phyloP scores from a whole-genome alignment of 1,140 invertebrate genomes.

The Drosophila kepulauana region DNA sequence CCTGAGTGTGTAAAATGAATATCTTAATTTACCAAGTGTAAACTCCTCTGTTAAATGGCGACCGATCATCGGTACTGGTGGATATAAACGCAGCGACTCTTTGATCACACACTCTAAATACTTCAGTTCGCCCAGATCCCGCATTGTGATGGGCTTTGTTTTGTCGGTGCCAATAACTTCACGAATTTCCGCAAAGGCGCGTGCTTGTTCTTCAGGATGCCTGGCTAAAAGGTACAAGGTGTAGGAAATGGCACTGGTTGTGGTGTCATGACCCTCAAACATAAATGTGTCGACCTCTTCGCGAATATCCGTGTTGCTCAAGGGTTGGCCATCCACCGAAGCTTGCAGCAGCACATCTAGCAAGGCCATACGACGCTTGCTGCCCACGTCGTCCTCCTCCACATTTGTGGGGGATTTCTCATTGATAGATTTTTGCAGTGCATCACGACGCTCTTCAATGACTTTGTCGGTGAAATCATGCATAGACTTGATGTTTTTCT shows the following conservation, averaged over 20 bases:
- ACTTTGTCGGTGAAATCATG: slow-evolving; percentile 89
- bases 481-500: slow-evolving; percentile 87
- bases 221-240: slow-evolving; percentile 86
- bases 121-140: slow-evolving; percentile 69
- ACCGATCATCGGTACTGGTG: slow-evolving; percentile 89
- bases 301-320: slow-evolving; percentile 89
- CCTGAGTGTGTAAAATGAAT: neutral
- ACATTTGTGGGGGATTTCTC: slow-evolving; percentile 4
- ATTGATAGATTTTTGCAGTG: slow-evolving; percentile 64
- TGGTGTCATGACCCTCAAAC: slow-evolving; percentile 92
- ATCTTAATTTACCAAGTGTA: slow-evolving; percentile 62
- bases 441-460: slow-evolving; percentile 84
- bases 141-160: slow-evolving; percentile 50
- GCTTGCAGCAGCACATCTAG: slow-evolving; percentile 91
- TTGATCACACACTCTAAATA: slow-evolving; percentile 88
- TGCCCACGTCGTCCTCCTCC: slow-evolving; percentile 73
- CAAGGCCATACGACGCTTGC: slow-evolving; percentile 89
- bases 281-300: slow-evolving; percentile 93
- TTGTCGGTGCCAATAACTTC: slow-evolving; percentile 86
- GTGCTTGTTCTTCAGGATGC: slow-evolving; percentile 87
- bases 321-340: slow-evolving; percentile 86
- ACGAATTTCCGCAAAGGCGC: slow-evolving; percentile 87
- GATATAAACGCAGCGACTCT: slow-evolving; percentile 88
- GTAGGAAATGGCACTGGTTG: slow-evolving; percentile 87
- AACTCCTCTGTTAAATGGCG: slow-evolving; percentile 86